Base-by-base conservation (phyloP, 1,140 invertebrate genomes). In the Cotesia chilonis region DNA sequence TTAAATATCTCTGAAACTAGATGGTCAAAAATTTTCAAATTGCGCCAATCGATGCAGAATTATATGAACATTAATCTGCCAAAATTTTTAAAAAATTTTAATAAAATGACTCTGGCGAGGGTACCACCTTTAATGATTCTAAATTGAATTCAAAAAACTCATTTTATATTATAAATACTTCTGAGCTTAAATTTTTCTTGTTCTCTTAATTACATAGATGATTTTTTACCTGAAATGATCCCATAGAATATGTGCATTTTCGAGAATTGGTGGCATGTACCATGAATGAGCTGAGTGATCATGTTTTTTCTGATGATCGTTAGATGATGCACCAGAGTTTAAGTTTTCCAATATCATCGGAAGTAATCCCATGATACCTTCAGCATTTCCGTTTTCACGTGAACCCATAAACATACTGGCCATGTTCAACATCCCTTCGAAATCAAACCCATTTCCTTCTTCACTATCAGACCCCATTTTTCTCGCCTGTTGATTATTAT, bases 221-320 rank as follows among this genome's bases (percentile, higher is more conserved):
- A 28, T 28, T 28, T 37, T 20, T 35, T 79, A 84, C 85, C 84
- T 85, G 78, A 94, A 94, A 59, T 94, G 90, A 73, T 94, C 92
- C 90, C 93, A 94, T 77, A 93, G 90, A 0, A 94, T 82, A 78
- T 94, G 92, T 1, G 91, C 75, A 68, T 91, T 92, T 77, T 94
- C 93, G 51, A 95, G 76, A 76, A 94, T 88, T 0, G 93, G 93
- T 0, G 93, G 93, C 72, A 94, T 82, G 74, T 92, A 91, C 83
- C 90, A 90, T 0, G 91, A 89, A 70, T 94, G 92, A n/a, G 89
- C 90, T n/a, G 89, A 89, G 74, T 94, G 92, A 35, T 90, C 89
- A 52, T 91, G 89, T 47, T 89, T 41, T 83, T 87, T 0, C 84
- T 84, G 75, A 89, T 89, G 20, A 84, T 88, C 28, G 81, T 70